Conservation (phyloP, 2,888 invertebrate species). For the Pegoplata infirma region DNA sequence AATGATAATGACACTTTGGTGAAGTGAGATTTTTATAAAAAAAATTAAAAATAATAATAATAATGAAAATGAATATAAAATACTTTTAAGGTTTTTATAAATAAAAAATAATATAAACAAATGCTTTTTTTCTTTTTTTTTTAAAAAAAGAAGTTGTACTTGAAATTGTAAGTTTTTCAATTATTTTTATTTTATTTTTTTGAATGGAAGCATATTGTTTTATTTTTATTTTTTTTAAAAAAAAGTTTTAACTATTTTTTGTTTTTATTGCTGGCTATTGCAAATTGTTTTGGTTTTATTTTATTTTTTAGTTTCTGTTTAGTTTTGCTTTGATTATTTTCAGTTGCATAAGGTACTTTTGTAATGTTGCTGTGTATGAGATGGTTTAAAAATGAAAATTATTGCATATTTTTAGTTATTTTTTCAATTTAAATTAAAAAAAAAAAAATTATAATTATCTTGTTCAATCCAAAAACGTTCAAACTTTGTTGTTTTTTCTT, state of each 20-base stretch:
- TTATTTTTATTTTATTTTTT: constrained; percentile 1
- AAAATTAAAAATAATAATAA: too few relatives aligned
- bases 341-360: constrained; percentile 61
- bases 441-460: constrained; percentile 39
- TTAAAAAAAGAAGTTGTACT: constrained; percentile 28
- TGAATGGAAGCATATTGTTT: constrained; percentile 31
- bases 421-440: constrained; percentile 1
- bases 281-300: constrained; percentile 29
- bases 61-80: constrained; percentile 30
- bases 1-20: constrained; percentile 67
- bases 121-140: too few relatives aligned
- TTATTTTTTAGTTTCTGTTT: constrained; percentile 37
- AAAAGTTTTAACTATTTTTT: constrained; percentile 7
- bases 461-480: constrained; percentile 77
- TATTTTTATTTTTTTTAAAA: constrained; percentile 8
- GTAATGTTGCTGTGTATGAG: constrained; percentile 48
- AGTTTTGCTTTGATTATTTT: constrained; percentile 55
- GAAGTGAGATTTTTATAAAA: constrained; percentile 19
- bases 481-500: constrained; percentile 66
- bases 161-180: background rate
- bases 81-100: constrained; percentile 33
- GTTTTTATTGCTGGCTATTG: constrained; percentile 42
- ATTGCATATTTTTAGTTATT: constrained; percentile 48
- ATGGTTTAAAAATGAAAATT: constrained; percentile 42
- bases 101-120: constrained; percentile 1